These are phyloP conservation scores for Shargacucullia verbasci DNA, from an alignment of 2,888 invertebrate genomes.

Conservation along the genomic window DNA sequence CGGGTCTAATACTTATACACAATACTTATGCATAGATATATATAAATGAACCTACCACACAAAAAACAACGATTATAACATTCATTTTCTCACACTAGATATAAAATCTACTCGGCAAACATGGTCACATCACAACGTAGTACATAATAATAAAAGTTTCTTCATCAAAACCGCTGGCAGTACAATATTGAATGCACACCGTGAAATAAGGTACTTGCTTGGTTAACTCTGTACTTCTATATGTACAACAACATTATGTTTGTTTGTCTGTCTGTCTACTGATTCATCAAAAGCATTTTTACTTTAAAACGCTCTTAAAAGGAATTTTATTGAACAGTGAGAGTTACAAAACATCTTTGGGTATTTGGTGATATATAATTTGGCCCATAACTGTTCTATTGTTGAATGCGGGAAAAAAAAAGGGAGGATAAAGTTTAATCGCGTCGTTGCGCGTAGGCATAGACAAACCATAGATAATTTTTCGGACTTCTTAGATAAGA, in stretches of 20 bases:
- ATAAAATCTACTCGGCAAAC: constrained; percentile 17
- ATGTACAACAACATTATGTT: not conserved
- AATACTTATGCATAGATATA: too few species aligned
- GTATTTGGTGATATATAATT: too few species aligned
- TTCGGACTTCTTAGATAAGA: too few species aligned
- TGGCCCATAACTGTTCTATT: too few species aligned
- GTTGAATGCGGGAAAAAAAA: too few species aligned
- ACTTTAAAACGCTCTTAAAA: too few species aligned
- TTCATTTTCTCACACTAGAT: constrained; percentile 41
- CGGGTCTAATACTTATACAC: too few species aligned
- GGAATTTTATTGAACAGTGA: too few species aligned
- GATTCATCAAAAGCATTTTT: not conserved
- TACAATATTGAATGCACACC: constrained; percentile 58
- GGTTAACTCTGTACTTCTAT: not conserved
- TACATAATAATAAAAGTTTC: constrained; percentile 38
- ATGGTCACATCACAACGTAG: constrained; percentile 13
- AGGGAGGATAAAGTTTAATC: too few species aligned
- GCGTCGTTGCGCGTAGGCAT: too few species aligned
- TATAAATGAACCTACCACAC: constrained; percentile 25
- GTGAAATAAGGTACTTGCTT: constrained; percentile 55
- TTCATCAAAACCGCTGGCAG: constrained; percentile 39
- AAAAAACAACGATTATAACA: constrained; percentile 24
- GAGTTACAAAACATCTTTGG: too few species aligned
- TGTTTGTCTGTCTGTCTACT: not conserved
- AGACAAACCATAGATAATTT: too few species aligned